A percentile compares a stretch with the other conserved stretches of the same genome.
These are phyloP conservation scores for Ptyas mucosa DNA, from an alignment of 2,113 vertebrate species.

Conservation along the genomic window DNA sequence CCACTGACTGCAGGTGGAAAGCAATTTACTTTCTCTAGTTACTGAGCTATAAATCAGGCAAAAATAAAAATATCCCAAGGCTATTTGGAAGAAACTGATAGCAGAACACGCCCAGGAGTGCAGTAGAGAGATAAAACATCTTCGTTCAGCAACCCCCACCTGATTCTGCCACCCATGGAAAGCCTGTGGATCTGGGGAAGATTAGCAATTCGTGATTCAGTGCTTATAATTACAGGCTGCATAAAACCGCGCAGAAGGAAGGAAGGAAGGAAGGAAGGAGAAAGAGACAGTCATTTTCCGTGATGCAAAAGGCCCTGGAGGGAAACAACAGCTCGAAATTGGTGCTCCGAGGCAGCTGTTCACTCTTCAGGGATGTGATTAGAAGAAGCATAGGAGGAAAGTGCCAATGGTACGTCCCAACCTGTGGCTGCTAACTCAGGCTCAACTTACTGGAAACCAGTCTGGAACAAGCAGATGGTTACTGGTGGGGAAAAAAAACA, in stretches of 20 bases:
- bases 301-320: neutral
- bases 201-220: neutral
- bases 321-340: neutral
- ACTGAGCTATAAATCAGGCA: neutral
- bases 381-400: neutral
- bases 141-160: neutral
- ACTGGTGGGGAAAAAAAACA: neutral
- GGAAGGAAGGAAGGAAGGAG: too few relatives aligned
- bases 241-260: neutral
- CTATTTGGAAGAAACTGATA: too few relatives aligned
- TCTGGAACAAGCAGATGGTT: neutral
- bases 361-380: too few relatives aligned
- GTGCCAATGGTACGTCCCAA: neutral
- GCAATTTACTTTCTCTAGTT: too few relatives aligned
- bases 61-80: too few relatives aligned
- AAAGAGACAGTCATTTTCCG: neutral
- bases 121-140: neutral
- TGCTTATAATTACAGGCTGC: neutral
- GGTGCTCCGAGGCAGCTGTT: neutral
- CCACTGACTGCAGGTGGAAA: neutral
- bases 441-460: too few relatives aligned
- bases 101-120: rapidly evolving
- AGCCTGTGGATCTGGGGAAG: neutral
- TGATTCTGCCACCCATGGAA: neutral
- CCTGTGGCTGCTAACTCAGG: too few relatives aligned